Evolutionary conservation across 2,888 invertebrate genomes (phyloP), one percentile per base, ranked within the genome.

Genomic region (Hipparchia semele): DNA sequence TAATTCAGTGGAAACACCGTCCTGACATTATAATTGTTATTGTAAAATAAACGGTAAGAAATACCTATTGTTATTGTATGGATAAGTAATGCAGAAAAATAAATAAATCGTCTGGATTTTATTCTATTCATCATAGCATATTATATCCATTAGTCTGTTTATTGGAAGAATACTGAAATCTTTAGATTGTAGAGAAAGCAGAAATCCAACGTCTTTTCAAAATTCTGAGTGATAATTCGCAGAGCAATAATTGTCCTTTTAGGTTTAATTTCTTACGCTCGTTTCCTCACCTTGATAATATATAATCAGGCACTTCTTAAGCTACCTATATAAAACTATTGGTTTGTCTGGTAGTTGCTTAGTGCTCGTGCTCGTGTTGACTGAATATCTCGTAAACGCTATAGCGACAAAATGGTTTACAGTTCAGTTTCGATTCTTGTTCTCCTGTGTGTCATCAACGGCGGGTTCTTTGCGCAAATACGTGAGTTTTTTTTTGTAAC

Each of bases 391-490:
- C 72, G 71, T 70, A 70, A 71, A 53, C 33, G 53, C 39, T 39
- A 39, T 49, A 49, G 45, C 64, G 67, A 70, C 71, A 83, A 79
- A 79, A 85, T 84, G 83, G 70, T 75, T 69, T 74, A 60, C 75
- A 81, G 74, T 58, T 77, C 81, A 59, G 69, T 79, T 10, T 76
- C 81, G 23, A 74, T 80, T 33, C 76, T 84, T 67, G 75, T 87
- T 73, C 73, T 87, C 59, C 79, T 84, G 56, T 83, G 84, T 81
- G 74, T 78, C n/a, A 76, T 85, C 9, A 80, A 81, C 67, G 79
- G 80, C 71, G 82, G 80, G 5, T 78, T 82, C n/a, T 78, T 83
- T 10, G 86, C 86, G 76, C 72, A 86, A 73, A 77, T 89, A 79
- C 89, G 89, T 89, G 79, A 89, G 77, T 77, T 49, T 68, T 49